phyloP scores from a whole-genome alignment of 2,797 vertebrate species.

The Sebastes miniatus region DNA sequence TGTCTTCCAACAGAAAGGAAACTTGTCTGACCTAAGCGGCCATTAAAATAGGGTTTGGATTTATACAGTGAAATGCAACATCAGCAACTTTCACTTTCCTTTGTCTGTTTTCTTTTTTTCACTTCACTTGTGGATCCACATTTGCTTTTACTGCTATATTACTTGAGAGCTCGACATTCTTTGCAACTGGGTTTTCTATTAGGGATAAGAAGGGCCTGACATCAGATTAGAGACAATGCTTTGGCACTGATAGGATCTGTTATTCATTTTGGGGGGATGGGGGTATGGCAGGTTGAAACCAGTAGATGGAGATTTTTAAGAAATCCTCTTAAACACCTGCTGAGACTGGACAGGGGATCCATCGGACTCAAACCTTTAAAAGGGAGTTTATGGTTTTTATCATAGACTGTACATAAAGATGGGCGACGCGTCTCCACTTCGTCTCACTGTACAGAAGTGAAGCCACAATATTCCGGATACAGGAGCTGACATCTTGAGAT shows the following conservation, averaged over 20 bases:
- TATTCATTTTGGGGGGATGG: conserved; percentile 23
- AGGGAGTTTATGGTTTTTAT: background rate
- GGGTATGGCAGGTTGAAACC: conserved; percentile 12
- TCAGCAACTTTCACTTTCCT: conserved; percentile 55
- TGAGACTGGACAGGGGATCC: background rate
- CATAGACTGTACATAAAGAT: no score
- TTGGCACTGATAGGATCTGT: conserved; percentile 32
- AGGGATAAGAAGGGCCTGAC: conserved; percentile 26
- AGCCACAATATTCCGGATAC: no score
- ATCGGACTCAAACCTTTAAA: background rate
- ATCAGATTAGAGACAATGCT: conserved; percentile 47
- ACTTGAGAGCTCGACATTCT: conserved; percentile 19
- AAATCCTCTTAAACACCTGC: background rate
- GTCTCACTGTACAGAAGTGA: no score
- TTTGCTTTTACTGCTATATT: conserved; percentile 31
- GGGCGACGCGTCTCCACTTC: no score
- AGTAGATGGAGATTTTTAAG: conserved; percentile 13
- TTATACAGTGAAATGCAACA: conserved; percentile 41
- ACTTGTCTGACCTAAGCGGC: conserved; percentile 51
- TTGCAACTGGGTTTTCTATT: conserved; percentile 43
- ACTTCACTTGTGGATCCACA: conserved; percentile 15
- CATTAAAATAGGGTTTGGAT: conserved; percentile 39
- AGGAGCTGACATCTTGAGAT: no score
- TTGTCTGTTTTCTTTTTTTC: conserved; percentile 29
- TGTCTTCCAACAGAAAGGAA: conserved; percentile 55